Evolutionary conservation across 1,140 invertebrate species (phyloP), one percentile per base, ranked within the genome.

Genomic region (Bradynema listronoti): DNA sequence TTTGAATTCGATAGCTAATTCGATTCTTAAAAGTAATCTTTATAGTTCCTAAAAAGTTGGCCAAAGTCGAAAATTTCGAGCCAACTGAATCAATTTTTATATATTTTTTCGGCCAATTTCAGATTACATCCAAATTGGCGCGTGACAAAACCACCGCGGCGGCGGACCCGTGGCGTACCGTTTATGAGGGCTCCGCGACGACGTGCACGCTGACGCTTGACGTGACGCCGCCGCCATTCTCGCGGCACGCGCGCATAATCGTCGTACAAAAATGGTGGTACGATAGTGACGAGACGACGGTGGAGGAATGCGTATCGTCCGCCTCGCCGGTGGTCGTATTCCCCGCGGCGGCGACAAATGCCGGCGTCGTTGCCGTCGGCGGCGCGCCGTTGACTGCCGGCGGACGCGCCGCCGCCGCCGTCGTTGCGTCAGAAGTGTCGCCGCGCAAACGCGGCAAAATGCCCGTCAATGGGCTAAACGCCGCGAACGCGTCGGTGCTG

Each of bases 211-310:
- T 72, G 6, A 30, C 43, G 0, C 24, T 71, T 4, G 32, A 54
- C n/a, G 47, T 55, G 16, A 41, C 76, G 4, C 41, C 42, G 11
- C 36, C 50, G 29, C 32, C 46, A 22, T 24, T 47, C 4, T 34
- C 61, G n/a, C 41, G 72, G n/a, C 75, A 78, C 51, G 56, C 56
- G 1, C 75, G 71, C n/a, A 46, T 73, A n/a, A 43, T 73, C 19
- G 56, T 65, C 3, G 71, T 73, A 33, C 75, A 74, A 39, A 52
- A 60, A 36, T 43, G 30, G 22, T 30, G 58, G 25, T 53, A 50
- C 24, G 19, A 22, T 57, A 33, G 22, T 25, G 30, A 41, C 14
- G 61, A 67, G 30, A 58, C 25, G 27, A 55, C n/a, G 49, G 47
- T 55, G 14, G 66, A 71, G 29, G 69, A 71, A 39, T 34, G 56